Conservation (phyloP, 2,113 vertebrate species). For the Emberiza fucata region DNA sequence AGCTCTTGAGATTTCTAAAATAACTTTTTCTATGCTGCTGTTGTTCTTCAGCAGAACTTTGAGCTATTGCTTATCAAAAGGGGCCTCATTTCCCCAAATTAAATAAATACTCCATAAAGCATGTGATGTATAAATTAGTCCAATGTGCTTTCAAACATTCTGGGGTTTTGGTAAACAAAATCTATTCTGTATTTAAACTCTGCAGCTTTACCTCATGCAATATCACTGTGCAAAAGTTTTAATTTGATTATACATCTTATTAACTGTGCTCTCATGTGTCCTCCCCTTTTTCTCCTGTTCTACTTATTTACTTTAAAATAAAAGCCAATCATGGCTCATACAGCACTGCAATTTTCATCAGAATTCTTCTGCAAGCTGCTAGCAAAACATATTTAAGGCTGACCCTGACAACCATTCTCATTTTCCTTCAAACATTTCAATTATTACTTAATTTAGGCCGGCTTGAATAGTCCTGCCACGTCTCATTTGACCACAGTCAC, state of each 20-base stretch:
- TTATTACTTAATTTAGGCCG: not conserved
- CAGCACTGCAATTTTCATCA: not conserved
- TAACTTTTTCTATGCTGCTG: not conserved
- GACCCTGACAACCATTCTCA: not conserved
- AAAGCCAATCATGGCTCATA: not conserved
- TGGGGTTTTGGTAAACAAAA: not conserved
- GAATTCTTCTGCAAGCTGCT: not conserved
- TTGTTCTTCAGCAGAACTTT: not conserved
- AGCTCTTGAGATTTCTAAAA: not conserved
- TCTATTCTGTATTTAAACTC: not conserved
- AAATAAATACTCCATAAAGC: not conserved
- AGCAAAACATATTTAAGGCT: not conserved
- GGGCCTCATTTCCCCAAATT: not conserved
- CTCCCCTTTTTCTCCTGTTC: not conserved
- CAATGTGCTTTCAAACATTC: not conserved
- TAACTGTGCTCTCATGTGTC: not conserved
- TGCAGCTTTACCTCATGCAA: not conserved
- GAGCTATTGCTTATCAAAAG: not conserved
- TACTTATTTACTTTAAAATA: not conserved
- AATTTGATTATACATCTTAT: not conserved
- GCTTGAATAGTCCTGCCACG: not conserved
- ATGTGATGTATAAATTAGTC: not conserved
- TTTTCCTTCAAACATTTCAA: constrained; percentile 37
- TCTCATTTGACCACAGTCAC: not conserved
- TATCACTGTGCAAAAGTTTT: not conserved